Evolutionary conservation across 2,888 invertebrate genomes (phyloP).

Genomic region (Malthinus seriepunctatus): DNA sequence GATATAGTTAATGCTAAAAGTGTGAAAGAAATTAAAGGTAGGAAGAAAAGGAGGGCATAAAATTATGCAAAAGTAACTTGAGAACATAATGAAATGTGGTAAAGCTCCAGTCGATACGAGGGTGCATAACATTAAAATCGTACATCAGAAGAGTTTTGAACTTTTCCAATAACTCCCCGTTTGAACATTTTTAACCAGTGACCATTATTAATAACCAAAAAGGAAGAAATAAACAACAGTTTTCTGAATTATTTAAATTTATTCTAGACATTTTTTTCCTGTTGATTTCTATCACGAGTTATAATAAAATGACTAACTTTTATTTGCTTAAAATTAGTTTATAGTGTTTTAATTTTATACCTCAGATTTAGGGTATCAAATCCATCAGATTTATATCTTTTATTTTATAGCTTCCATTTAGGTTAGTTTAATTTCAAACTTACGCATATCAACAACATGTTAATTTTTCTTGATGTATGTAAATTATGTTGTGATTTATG

Average conservation of each 20-base stretch:
- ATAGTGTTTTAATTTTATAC: conserved; percentile 3
- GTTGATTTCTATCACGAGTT: conserved; percentile 1
- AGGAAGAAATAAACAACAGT: background rate
- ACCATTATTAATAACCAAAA: background rate
- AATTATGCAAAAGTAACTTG: too few species aligned
- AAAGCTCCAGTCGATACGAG: too few species aligned
- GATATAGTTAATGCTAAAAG: too few species aligned
- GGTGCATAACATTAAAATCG: too few species aligned
- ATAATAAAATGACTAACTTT: background rate
- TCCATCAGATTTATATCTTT: background rate
- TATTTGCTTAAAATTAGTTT: conserved; percentile 6
- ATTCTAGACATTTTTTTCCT: background rate
- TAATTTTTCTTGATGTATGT: too few species aligned
- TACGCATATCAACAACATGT: too few species aligned
- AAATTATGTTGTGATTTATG: too few species aligned
- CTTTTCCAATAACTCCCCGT: too few species aligned
- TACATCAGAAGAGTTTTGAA: too few species aligned
- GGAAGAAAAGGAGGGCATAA: too few species aligned
- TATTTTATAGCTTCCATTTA: conserved; percentile 5
- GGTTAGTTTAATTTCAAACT: background rate
- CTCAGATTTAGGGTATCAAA: conserved; percentile 2
- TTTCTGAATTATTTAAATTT: conserved; percentile 1
- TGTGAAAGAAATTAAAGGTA: too few species aligned
- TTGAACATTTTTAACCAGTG: background rate
- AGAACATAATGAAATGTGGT: too few species aligned